Evolutionary conservation across 2,113 vertebrate species (phyloP).

Genomic region (Thermophis baileyi): DNA sequence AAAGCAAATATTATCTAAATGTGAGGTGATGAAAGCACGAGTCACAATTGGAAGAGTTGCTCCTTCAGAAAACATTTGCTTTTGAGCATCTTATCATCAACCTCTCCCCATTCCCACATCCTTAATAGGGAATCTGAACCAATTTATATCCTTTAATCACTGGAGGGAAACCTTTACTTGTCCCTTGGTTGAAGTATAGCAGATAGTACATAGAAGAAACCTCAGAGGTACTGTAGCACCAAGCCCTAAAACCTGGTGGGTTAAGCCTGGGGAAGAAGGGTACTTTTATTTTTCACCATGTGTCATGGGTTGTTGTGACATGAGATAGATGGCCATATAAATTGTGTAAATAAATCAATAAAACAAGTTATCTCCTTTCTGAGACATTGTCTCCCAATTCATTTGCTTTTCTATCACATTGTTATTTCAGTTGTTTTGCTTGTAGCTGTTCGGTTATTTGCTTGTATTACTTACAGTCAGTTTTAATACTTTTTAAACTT

Average conservation of each 20-base stretch:
- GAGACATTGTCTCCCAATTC: neutral
- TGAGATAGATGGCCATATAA: neutral
- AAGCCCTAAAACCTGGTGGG: neutral
- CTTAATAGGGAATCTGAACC: neutral
- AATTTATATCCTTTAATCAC: neutral
- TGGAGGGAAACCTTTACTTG: neutral
- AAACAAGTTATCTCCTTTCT: neutral
- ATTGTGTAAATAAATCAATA: neutral
- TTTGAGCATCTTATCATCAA: fast-evolving
- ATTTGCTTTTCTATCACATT: neutral
- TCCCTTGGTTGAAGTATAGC: neutral
- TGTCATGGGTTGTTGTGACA: neutral
- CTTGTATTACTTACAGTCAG: neutral
- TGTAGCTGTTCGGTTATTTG: neutral
- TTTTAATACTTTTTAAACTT: neutral
- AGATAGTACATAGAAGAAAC: neutral
- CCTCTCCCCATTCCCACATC: neutral
- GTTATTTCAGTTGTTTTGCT: neutral
- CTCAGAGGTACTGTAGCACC: neutral
- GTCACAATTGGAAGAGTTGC: neutral
- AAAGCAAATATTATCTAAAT: neutral
- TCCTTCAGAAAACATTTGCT: neutral
- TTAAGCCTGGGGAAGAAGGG: neutral
- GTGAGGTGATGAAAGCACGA: neutral
- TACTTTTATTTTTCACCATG: neutral